phyloP scores from a whole-genome alignment of 2,797 vertebrate species.

The Esox masquinongy region DNA sequence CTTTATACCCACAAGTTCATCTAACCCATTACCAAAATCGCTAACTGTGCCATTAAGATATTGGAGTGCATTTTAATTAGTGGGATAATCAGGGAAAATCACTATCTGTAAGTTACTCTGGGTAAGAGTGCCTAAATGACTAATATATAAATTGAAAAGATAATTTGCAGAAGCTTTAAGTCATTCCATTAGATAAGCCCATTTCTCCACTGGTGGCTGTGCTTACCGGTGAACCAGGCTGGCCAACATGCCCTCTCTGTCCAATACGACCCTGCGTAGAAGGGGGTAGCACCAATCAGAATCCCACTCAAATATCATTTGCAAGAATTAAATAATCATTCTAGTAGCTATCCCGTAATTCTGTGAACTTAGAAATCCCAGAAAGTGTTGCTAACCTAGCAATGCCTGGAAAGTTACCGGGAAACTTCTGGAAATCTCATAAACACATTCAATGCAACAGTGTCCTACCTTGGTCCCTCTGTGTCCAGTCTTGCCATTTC shows the following conservation, averaged over 20 bases:
- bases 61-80: no score
- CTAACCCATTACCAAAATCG: no score
- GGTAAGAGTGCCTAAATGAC: no score
- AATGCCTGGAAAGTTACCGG: background rate
- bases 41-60: no score
- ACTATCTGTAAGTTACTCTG: no score
- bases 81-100: no score
- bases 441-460: background rate
- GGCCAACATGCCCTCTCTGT: constrained; percentile 67
- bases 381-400: background rate
- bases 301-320: background rate
- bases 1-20: no score
- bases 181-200: background rate
- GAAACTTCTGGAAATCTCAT: background rate
- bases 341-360: background rate
- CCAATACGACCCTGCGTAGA: constrained; percentile 67
- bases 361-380: background rate
- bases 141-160: no score
- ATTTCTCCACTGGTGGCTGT: background rate
- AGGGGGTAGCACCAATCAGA: background rate
- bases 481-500: constrained; percentile 72
- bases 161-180: no score
- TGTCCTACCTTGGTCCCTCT: constrained; percentile 79
- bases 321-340: no score
- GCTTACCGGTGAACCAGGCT: constrained; percentile 71